Base-by-base conservation (phyloP, 2,113 vertebrate genomes). In the Solea senegalensis region DNA sequence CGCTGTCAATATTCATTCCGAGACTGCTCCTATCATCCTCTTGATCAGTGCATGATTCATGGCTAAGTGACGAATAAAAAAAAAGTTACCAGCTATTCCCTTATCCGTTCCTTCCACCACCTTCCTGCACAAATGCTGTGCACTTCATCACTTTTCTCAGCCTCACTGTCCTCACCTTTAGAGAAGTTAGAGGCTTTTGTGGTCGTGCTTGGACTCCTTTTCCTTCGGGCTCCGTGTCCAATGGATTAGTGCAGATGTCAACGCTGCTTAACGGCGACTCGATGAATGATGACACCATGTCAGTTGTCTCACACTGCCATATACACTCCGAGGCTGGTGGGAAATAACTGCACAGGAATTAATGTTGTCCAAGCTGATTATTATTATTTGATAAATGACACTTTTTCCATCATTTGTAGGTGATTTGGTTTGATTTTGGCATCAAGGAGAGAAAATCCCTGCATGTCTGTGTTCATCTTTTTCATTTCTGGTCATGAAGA, bases 171-270 rank as follows among this genome's bases (percentile, higher is more conserved):
- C 57, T 81, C 83, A 77, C 82, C 70, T 78, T 63, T 21, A 49
- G 59, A 50, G 66, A 79, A 69, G 43, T 61, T 14, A 50, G 39
- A 48, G 34, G 74, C 72, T 79, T 10, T 71, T 69, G 76, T 69
- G 70, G 50, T 61, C 7, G 16, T 49, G 78, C 54, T 49, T 77
- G 81, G 87, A 34, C 34, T 86, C 88, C 72, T 84, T 71, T 78
- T 79, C 49, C 62, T 16, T 41, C 3, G 76, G 76, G 57, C 80
- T 83, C 80, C 77, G 11, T 89, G 89, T 84, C 88, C 81, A 88
- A 90, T 90, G 90, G 87, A 89, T 91, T 91, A 34, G 71, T 64
- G 78, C 79, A 86, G 87, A 87, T 87, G 89, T 83, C 86, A 86
- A 44, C 50, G 71, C 88, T 74, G 82, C 79, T 90, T 86, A 88